These are phyloP conservation scores for Plagiodera versicolora DNA, from an alignment of 2,888 invertebrate genomes.

Conservation along the genomic window DNA sequence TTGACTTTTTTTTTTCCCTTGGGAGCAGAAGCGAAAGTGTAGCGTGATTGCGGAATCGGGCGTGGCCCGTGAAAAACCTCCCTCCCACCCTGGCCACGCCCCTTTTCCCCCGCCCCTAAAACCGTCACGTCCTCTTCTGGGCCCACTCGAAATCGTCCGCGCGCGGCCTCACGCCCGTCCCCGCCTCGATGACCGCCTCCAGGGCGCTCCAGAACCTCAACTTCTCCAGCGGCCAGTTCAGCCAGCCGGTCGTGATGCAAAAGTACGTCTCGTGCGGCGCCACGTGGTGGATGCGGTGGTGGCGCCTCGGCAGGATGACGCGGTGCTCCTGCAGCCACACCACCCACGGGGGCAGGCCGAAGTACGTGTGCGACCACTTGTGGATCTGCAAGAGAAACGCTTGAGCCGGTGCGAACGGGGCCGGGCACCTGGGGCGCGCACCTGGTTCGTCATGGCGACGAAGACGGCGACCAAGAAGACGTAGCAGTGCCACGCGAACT, in stretches of 20 bases:
- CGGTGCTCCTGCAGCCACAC: constrained; percentile 87
- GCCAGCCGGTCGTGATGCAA: constrained; percentile 98
- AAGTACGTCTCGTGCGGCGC: constrained; percentile 99
- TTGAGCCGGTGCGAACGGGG: no score
- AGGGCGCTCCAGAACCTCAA: constrained; percentile 86
- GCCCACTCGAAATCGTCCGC: constrained; percentile 98
- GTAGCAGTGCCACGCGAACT: constrained; percentile 90
- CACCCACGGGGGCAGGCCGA: constrained; percentile 89
- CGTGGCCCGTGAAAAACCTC: no score
- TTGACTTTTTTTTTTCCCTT: no score
- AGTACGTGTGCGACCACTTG: constrained; percentile 99
- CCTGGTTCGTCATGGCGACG: constrained; percentile 97
- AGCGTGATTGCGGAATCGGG: no score
- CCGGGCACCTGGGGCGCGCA: no score
- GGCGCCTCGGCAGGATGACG: constrained; percentile 89
- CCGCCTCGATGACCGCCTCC: constrained; percentile 76
- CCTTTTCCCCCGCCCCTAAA: no score
- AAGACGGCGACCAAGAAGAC: constrained; percentile 93
- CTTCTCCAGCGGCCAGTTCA: constrained; percentile 94
- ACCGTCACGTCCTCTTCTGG: constrained; percentile 32
- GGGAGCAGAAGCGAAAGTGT: no score
- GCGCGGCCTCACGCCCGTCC: constrained; percentile 85
- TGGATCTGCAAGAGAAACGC: no score
- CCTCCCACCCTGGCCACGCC: no score
- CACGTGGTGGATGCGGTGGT: constrained; percentile 96